phyloP scores from a whole-genome alignment of 2,797 vertebrate genomes.

The Pelodytes ibericus region DNA sequence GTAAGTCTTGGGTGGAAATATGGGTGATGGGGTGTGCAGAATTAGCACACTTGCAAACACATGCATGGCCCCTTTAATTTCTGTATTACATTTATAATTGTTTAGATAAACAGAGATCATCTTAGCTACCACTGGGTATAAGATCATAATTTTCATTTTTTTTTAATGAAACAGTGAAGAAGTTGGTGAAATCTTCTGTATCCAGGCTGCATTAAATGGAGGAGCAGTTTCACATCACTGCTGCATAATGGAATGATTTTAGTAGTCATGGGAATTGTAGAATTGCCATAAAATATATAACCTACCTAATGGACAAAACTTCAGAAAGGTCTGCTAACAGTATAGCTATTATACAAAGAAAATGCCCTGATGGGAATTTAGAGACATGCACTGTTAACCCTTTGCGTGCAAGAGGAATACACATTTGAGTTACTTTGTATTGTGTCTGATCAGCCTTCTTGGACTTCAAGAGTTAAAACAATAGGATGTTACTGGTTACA shows the following conservation, averaged over 20 bases:
- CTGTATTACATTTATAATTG: too few species aligned
- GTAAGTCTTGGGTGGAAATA: too few species aligned
- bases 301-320: slow-evolving; percentile 24
- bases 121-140: too few species aligned
- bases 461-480: not conserved
- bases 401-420: too few species aligned
- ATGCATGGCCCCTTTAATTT: too few species aligned
- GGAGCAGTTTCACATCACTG: slow-evolving; percentile 6
- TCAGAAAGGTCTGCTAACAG: slow-evolving; percentile 5
- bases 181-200: not conserved
- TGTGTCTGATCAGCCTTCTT: not conserved
- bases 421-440: too few species aligned
- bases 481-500: not conserved
- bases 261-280: slow-evolving; percentile 30
- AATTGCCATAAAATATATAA: slow-evolving; percentile 29
- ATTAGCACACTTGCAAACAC: too few species aligned
- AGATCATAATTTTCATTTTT: too few species aligned
- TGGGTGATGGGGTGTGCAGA: too few species aligned
- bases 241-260: slow-evolving; percentile 36
- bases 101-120: too few species aligned
- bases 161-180: slow-evolving; percentile 3
- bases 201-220: not conserved
- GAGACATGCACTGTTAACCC: slow-evolving; percentile 24
- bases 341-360: not conserved
- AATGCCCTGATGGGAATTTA: not conserved